Base-by-base conservation (phyloP, 1,140 invertebrate species). In the Zaprionus nigranus region DNA sequence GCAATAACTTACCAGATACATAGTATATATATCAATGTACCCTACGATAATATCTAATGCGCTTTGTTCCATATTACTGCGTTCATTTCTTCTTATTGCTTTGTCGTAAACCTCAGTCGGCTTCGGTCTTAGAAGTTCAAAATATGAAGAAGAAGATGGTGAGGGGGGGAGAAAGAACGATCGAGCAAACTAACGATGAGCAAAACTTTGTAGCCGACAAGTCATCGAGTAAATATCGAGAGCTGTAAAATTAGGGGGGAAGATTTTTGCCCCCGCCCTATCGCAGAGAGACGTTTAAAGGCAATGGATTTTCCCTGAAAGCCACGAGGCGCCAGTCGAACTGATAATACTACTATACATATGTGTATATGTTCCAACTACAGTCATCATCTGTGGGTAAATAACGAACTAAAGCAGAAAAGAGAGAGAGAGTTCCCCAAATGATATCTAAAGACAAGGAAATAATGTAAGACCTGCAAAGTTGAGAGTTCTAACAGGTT, bases 1-100 rank as follows among this genome's bases (percentile, higher is more conserved):
- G 57, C 67, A 66, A 71, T 79, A 76, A 76, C 67, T 71, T n/a
- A 34, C 43, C 15, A 26, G 12, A n/a, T 43, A 43, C 28, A 30
- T 9, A 9, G 7, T 30, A 30, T 9, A 30, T 43, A 22, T 15
- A 26, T 22, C 12, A 51, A 24, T 13, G 46, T n/a, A 51, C 20
- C 46, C 12, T 0, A 40, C 54, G 30, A 49, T 60, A 68, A 57
- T 67, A 59, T 67, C 54, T 60, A 67, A 67, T 67, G 56, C 40
- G 56, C 46, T 67, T 36, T 59, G 65, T 28, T 59, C 65, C n/a
- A 59, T n/a, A 59, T 67, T 67, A 15, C 43, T 51, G 24, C 7
- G 13, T 54, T 30, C 20, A 13, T 26, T 62, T 65, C 5, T 65
- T 26, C 4, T 43, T 56, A 13, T 51, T 49, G 26, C 15, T n/a